phyloP scores from a whole-genome alignment of 2,888 invertebrate genomes.

The Mechanitis mazaeus region DNA sequence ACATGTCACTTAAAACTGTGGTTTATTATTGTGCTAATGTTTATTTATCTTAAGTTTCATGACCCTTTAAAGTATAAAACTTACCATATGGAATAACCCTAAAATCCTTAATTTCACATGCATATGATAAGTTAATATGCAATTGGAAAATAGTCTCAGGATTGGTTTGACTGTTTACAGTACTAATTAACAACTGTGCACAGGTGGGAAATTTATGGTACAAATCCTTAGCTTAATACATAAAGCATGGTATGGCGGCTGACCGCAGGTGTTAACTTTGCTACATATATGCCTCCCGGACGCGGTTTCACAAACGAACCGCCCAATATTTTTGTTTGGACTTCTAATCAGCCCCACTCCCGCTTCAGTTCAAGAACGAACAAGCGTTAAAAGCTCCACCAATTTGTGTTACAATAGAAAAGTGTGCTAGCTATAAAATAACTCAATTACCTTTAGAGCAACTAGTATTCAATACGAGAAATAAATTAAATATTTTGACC shows the following conservation, averaged over 20 bases:
- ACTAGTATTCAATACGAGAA: slow-evolving; percentile 61
- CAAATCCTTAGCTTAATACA: slow-evolving; percentile 50
- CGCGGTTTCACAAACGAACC: slow-evolving; percentile 63
- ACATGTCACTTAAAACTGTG: slow-evolving; percentile 46
- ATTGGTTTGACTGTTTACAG: slow-evolving; percentile 37
- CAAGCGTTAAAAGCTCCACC: slow-evolving; percentile 57
- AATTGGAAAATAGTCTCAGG: slow-evolving; percentile 16
- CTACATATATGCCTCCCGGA: slow-evolving; percentile 41
- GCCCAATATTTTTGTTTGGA: slow-evolving; percentile 66
- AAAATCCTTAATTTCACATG: slow-evolving; percentile 12
- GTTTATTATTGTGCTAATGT: slow-evolving; percentile 39
- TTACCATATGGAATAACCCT: neutral
- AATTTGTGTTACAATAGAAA: slow-evolving; percentile 40
- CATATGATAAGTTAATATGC: slow-evolving; percentile 18
- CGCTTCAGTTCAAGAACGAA: slow-evolving; percentile 49
- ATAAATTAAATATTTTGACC: slow-evolving; percentile 71
- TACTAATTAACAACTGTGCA: slow-evolving; percentile 42
- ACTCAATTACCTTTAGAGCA: slow-evolving; percentile 59
- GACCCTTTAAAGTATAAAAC: slow-evolving; percentile 12
- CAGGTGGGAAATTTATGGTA: slow-evolving; percentile 53
- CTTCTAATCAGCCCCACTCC: slow-evolving; percentile 47
- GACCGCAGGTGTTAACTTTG: slow-evolving; percentile 63
- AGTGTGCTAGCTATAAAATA: slow-evolving; percentile 42
- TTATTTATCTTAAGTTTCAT: slow-evolving; percentile 27
- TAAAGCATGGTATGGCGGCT: slow-evolving; percentile 56